Evolutionary conservation across 2,888 invertebrate genomes (phyloP).

Genomic region (Notodonta ziczac): DNA sequence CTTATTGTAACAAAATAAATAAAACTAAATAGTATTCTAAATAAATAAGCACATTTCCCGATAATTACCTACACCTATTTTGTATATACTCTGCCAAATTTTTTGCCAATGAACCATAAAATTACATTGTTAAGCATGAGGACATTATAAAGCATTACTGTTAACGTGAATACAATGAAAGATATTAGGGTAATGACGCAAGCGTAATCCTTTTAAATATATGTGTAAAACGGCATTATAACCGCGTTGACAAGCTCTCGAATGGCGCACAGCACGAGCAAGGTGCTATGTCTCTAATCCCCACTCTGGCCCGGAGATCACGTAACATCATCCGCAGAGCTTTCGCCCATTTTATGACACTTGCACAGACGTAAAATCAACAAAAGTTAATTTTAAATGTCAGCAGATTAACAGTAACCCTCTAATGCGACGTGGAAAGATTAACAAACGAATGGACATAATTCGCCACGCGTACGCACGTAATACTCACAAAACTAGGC

Average conservation of each 20-base stretch:
- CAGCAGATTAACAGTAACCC: conserved; percentile 64
- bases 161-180: not conserved
- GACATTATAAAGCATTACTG: not conserved
- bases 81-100: no score
- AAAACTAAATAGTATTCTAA: no score
- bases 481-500: not conserved
- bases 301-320: conserved; percentile 55
- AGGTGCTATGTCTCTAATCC: conserved; percentile 74
- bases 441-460: conserved; percentile 31
- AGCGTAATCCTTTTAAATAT: conserved; percentile 69
- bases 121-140: not conserved
- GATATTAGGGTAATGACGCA: conserved; percentile 42
- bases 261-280: conserved; percentile 63
- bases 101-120: no score
- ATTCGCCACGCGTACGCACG: conserved; percentile 27
- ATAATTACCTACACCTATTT: no score
- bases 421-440: conserved; percentile 39
- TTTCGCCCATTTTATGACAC: conserved; percentile 52
- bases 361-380: conserved; percentile 62
- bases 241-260: conserved; percentile 75
- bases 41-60: no score
- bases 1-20: no score
- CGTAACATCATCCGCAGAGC: conserved; percentile 61
- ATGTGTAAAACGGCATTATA: conserved; percentile 60
- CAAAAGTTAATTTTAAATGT: conserved; percentile 74